Conservation (phyloP, 2,888 invertebrate genomes). For the Ophion costatus region DNA sequence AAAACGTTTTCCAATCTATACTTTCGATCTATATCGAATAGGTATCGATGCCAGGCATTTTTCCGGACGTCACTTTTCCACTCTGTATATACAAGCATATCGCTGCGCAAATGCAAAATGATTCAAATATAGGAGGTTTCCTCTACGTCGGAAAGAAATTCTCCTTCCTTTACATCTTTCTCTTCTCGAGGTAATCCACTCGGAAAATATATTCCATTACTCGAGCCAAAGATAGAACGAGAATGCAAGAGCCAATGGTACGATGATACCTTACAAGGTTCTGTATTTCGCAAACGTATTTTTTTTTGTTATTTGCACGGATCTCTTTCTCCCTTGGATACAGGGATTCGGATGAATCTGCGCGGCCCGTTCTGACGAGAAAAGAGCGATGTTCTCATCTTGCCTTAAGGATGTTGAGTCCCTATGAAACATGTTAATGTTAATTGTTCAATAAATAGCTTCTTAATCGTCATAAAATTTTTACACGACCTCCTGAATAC, state of each 20-base stretch:
- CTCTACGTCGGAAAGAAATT: too few relatives aligned
- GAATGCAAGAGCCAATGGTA: conserved; percentile 9
- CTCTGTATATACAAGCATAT: neutral
- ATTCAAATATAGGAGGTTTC: too few relatives aligned
- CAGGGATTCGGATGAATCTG: neutral
- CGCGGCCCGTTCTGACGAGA: neutral
- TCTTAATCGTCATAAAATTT: too few relatives aligned
- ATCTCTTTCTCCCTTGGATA: conserved; percentile 21
- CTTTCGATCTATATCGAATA: too few relatives aligned
- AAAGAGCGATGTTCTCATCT: conserved; percentile 39
- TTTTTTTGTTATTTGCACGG: conserved; percentile 34
- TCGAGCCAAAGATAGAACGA: neutral
- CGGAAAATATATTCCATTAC: conserved; percentile 1
- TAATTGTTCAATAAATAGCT: too few relatives aligned
- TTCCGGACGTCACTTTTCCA: neutral
- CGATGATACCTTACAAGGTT: conserved; percentile 22
- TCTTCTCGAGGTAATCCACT: neutral
- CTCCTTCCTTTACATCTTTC: neutral
- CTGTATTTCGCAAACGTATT: conserved; percentile 18
- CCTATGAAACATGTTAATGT: too few relatives aligned
- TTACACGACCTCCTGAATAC: too few relatives aligned
- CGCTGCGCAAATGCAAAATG: too few relatives aligned
- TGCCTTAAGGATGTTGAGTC: too few relatives aligned
- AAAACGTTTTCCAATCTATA: too few relatives aligned
- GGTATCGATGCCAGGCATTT: neutral